A percentile compares a stretch with the other conserved stretches of the same genome.
phyloP scores from a whole-genome alignment of 2,113 vertebrate species.

The Epinephelus cyanopodus region DNA sequence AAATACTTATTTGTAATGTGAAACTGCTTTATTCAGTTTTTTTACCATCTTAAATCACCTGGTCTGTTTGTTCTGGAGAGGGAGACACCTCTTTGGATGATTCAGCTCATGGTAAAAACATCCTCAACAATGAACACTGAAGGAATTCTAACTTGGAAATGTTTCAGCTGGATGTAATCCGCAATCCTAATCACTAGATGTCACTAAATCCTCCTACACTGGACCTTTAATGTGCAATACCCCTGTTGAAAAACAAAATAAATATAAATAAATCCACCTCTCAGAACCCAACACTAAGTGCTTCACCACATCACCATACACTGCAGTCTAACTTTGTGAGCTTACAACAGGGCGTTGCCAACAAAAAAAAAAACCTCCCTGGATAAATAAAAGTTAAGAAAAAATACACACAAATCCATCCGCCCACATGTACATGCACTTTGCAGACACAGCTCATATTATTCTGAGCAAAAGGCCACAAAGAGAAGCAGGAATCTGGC shows the following conservation, averaged over 20 bases:
- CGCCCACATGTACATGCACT: constrained; percentile 28
- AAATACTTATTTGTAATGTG: no score
- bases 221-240: not conserved
- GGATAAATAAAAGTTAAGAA: constrained; percentile 41
- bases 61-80: no score
- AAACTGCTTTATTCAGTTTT: no score
- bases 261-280: not conserved
- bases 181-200: no score
- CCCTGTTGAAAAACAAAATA: no score
- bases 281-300: not conserved
- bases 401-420: constrained; percentile 20
- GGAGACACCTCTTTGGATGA: no score
- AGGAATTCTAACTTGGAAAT: no score
- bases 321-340: not conserved
- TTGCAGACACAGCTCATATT: constrained; percentile 34
- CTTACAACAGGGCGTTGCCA: constrained; percentile 2
- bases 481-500: constrained; percentile 29
- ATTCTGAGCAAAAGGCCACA: constrained; percentile 47
- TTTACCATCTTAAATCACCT: no score
- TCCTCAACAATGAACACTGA: no score
- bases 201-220: no score
- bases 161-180: no score
- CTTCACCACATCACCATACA: not conserved
- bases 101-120: no score
- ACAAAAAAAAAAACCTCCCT: not conserved